phyloP scores from a whole-genome alignment of 1,140 invertebrate genomes.

The Drosophila willistoni region DNA sequence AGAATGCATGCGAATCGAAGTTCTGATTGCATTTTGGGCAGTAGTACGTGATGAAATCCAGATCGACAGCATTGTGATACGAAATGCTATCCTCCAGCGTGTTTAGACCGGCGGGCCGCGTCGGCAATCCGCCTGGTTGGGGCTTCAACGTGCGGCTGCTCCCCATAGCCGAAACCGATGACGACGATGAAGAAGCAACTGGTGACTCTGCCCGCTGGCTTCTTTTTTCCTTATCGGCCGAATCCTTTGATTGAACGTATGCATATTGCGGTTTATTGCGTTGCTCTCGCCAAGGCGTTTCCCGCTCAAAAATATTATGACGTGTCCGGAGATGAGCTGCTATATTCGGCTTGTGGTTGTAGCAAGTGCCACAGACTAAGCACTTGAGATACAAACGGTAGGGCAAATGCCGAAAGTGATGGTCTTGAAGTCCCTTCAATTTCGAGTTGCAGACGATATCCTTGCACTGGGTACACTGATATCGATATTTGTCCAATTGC shows the following conservation, averaged over 20 bases:
- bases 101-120: slow-evolving; percentile 62
- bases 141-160: slow-evolving; percentile 47
- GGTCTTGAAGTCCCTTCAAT: slow-evolving; percentile 77
- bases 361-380: slow-evolving; percentile 73
- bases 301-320: slow-evolving; percentile 65
- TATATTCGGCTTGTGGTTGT: slow-evolving; percentile 81
- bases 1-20: slow-evolving; percentile 76
- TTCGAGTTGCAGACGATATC: slow-evolving; percentile 75
- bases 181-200: slow-evolving; percentile 3
- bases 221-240: slow-evolving; percentile 27
- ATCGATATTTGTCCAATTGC: slow-evolving; percentile 74
- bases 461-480: slow-evolving; percentile 71
- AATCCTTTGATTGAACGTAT: slow-evolving; percentile 29
- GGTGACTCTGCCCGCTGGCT: background rate
- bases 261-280: slow-evolving; percentile 41
- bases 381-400: slow-evolving; percentile 75
- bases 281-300: slow-evolving; percentile 34
- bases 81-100: slow-evolving; percentile 74
- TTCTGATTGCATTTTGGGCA: slow-evolving; percentile 77
- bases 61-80: slow-evolving; percentile 76
- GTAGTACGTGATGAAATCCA: slow-evolving; percentile 74
- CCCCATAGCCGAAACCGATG: slow-evolving; percentile 4
- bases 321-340: slow-evolving; percentile 66
- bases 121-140: slow-evolving; percentile 45
- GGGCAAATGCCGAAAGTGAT: slow-evolving; percentile 75